Evolutionary conservation across 1,140 invertebrate genomes (phyloP), one percentile per base, ranked within the genome.

Genomic region (Maconellicoccus hirsutus): DNA sequence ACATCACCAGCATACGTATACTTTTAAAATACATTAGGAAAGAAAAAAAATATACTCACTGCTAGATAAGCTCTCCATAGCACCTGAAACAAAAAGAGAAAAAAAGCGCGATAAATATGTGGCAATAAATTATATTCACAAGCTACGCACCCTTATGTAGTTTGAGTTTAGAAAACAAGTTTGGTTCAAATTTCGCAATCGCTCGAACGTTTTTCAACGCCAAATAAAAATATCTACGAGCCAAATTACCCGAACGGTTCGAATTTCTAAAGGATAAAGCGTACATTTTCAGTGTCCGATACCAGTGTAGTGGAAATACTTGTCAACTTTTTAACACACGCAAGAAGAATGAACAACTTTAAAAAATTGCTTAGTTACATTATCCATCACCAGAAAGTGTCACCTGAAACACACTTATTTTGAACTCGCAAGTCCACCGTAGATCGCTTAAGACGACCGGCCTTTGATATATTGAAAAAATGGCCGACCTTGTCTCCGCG

Each of bases 1-100:
- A 33, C 29, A 33, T 33, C 29, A 33, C 29, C 29, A 33, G 29
- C 29, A 33, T 33, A 33, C 29, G 29, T 33, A n/a, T n/a, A 33
- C 29, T 33, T 33, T 33, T 33, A 33, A 12, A 33, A 33, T 12
- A 33, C 29, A 33, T 33, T 33, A 33, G 29, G n/a, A 59, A 22
- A 59, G n/a, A 16, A 59, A 59, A 59, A 59, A 59, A 19, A 22
- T 7, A 7, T 19, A 71, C 71, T 71, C 33, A 71, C 71, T 27
- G 23, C 59, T 71, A 8, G 71, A 71, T 23, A 71, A 39, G 27
- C 71, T 71, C 27, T 71, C 59, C 26, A 71, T 63, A 22, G 33
- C 61, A 14, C 71, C 71, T 71, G 71, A 63, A 71, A 71, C 14
- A 63, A 71, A n/a, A 71, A 42, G 2, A 59, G 12, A 71, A 59